Evolutionary conservation across 2,113 vertebrate species (phyloP).

Genomic region (Peromyscus polionotus): DNA sequence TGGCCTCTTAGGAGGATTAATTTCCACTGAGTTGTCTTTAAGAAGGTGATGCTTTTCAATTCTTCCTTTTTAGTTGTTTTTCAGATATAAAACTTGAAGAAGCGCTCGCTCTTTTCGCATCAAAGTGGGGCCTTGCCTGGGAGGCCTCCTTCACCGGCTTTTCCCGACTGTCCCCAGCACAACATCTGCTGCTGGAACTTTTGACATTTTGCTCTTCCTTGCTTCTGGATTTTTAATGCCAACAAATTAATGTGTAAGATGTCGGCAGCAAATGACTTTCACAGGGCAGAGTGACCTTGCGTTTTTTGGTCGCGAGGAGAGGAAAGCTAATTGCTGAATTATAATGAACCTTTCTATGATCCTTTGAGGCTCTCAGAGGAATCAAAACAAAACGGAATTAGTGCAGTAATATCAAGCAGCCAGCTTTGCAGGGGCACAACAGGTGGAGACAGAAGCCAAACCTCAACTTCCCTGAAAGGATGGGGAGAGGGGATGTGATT

Average conservation of each 20-base stretch:
- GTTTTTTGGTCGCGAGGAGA: conserved; percentile 78
- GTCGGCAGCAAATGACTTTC: conserved; percentile 82
- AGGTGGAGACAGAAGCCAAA: conserved; percentile 85
- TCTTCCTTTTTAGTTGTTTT: conserved; percentile 62
- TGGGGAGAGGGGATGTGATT: conserved; percentile 61
- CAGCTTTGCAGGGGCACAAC: conserved; percentile 80
- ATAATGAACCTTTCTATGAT: conserved; percentile 77
- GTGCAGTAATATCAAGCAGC: conserved; percentile 55
- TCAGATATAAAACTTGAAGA: conserved; percentile 60
- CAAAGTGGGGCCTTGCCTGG: conserved; percentile 66
- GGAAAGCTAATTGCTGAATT: conserved; percentile 84
- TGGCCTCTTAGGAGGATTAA: conserved; percentile 1
- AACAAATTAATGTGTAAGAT: conserved; percentile 84
- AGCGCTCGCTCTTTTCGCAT: conserved; percentile 56
- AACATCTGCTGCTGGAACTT: conserved; percentile 62
- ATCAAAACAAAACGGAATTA: conserved; percentile 82
- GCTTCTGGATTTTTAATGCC: conserved; percentile 80
- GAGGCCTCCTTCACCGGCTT: conserved; percentile 29
- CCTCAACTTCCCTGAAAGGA: conserved; percentile 69
- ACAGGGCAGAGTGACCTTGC: conserved; percentile 82
- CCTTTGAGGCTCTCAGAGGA: conserved; percentile 78
- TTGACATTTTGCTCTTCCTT: conserved; percentile 75
- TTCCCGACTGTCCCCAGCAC: not conserved
- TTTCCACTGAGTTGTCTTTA: conserved; percentile 32
- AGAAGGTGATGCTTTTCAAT: conserved; percentile 55